phyloP scores from a whole-genome alignment of 1,140 invertebrate species.

The Trachelipus rathkii region DNA sequence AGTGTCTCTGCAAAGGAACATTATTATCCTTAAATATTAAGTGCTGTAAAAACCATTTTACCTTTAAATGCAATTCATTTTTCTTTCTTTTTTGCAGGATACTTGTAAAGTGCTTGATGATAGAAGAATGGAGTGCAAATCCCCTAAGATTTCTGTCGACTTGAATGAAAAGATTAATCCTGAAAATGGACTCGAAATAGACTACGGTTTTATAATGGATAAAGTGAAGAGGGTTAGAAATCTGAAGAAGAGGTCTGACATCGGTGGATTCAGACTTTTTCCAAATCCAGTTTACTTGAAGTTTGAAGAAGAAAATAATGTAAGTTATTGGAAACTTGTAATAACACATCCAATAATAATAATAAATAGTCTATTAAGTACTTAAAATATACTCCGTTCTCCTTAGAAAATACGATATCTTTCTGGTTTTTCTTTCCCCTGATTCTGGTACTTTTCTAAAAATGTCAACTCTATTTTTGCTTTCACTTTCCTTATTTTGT shows the following conservation, averaged over 20 bases:
- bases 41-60: not conserved
- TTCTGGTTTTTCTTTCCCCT: too few species aligned
- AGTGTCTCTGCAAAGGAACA: too few species aligned
- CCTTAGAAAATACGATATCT: too few species aligned
- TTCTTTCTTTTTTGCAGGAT: conserved; percentile 49
- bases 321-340: conserved; percentile 15
- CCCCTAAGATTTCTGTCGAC: conserved; percentile 67
- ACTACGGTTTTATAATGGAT: conserved; percentile 94
- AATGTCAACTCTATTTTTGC: too few species aligned
- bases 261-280: conserved; percentile 73
- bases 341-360: too few species aligned
- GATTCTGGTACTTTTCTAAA: too few species aligned
- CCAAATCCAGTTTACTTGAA: conserved; percentile 84
- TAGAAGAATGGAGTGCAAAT: conserved; percentile 78
- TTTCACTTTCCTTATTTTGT: too few species aligned
- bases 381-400: too few species aligned
- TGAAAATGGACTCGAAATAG: conserved; percentile 58
- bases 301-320: conserved; percentile 71
- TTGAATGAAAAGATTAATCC: conserved; percentile 63
- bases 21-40: too few species aligned
- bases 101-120: conserved; percentile 71
- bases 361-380: too few species aligned
- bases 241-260: conserved; percentile 58
- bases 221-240: conserved; percentile 80
- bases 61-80: not conserved